These are phyloP conservation scores for Tachina grossa DNA, from an alignment of 2,888 invertebrate genomes.

Conservation along the genomic window DNA sequence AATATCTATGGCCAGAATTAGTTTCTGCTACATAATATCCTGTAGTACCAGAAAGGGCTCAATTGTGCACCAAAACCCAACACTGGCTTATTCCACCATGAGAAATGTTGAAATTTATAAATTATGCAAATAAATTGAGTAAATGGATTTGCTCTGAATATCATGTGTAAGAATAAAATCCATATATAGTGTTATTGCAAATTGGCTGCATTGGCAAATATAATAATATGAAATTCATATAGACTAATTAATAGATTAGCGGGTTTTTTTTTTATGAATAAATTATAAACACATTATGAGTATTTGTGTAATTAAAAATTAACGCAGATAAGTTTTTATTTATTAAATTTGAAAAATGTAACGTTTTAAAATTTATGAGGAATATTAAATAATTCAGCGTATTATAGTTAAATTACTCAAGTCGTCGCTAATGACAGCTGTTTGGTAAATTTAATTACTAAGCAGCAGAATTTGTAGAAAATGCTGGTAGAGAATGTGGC, in stretches of 20 bases:
- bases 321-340: not conserved
- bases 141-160: conserved; percentile 31
- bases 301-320: not conserved
- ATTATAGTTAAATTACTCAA: no score
- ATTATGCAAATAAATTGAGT: conserved; percentile 43
- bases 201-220: not conserved
- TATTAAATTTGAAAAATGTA: not conserved
- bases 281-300: conserved; percentile 1
- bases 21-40: no score
- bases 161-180: not conserved
- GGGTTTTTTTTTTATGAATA: conserved; percentile 29
- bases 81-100: no score
- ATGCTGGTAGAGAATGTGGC: no score
- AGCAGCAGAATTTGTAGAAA: no score
- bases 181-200: not conserved
- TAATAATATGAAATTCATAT: not conserved
- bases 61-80: no score
- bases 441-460: no score
- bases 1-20: no score
- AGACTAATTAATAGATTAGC: conserved; percentile 29
- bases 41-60: no score
- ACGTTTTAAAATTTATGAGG: not conserved
- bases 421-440: no score
- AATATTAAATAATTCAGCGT: not conserved
- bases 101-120: conserved; percentile 25